Percentiles rank a stretch among this genome's conserved stretches.
Evolutionary conservation across 2,113 vertebrate genomes (phyloP).

Genomic region (Lanius ludovicianus): DNA sequence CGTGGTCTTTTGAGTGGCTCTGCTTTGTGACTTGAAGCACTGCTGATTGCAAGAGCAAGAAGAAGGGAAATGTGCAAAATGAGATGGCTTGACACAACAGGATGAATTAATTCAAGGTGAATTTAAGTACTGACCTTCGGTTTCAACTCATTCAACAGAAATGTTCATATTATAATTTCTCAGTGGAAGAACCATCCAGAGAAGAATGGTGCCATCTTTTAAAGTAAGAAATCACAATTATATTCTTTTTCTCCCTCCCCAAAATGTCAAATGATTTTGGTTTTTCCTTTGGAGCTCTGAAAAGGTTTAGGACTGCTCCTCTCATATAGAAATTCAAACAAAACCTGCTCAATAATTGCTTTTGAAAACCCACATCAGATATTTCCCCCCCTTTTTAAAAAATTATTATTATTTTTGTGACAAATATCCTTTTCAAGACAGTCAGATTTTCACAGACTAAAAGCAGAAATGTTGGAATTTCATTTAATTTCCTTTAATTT

Average conservation of each 20-base stretch:
- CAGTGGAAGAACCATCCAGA: neutral
- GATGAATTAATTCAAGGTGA: neutral
- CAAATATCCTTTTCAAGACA: neutral
- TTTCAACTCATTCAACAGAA: neutral
- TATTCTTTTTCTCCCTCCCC: neutral
- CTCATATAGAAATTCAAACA: neutral
- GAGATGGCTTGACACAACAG: neutral
- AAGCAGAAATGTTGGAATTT: neutral
- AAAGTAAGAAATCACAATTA: neutral
- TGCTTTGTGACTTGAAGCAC: neutral
- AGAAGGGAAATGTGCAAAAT: neutral
- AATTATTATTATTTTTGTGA: neutral
- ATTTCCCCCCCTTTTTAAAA: neutral
- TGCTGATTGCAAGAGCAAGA: neutral
- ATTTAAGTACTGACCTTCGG: neutral
- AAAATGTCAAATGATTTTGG: neutral
- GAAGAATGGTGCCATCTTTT: neutral
- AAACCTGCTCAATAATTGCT: neutral
- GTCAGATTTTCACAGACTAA: neutral
- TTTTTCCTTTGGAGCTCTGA: neutral
- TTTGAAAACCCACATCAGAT: neutral
- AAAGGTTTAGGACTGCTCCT: neutral
- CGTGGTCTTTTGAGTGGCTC: neutral
- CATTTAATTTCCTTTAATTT: neutral
- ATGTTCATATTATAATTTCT: neutral